Evolutionary conservation across 2,797 vertebrate species (phyloP), one percentile per base, ranked within the genome.

Genomic region (Poecilia velifera): DNA sequence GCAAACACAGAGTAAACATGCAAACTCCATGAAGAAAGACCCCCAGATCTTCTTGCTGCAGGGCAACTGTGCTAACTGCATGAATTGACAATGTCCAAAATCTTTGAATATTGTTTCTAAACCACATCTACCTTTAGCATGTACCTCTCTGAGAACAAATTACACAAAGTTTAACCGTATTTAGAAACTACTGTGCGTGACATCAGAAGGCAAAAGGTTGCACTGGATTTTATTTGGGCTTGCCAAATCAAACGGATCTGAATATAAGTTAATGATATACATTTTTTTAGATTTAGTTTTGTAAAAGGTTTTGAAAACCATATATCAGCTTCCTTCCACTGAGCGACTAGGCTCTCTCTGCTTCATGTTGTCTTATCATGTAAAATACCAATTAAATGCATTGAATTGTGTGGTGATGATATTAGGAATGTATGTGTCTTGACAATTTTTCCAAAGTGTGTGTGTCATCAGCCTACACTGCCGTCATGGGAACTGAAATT

Each of bases 401-500:
- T 6, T 43, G 12, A 43, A n/a, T 25, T n/a, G 0, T 28, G 68
- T 6, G 20, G 20, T 25, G 12, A 9, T 5, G 41, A 68, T 9
- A 22, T 20, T 39, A 66, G n/a, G 20, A 39, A 41, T 22, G 36
- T 9, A 18, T 68, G 13, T 28, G 13, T 45, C 5, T 71, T 45
- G 41, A 28, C 68, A 3, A 2, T 45, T 71, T 71, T 70, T 36
- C 28, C 20, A 36, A 70, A 25, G 18, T 25, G 18, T 39, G 18
- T 39, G 12, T 78, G 43, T 43, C 16, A 22, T 64, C 75, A 81
- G 78, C 28, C 16, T 53, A 45, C 12, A 2, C 39, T 36, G 82
- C 88, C 83, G 81, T 80, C 87, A 96, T 96, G 96, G 87, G 88
- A 75, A 82, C 91, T 31, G 84, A 82, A 72, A 92, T 76, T 0